phyloP scores from a whole-genome alignment of 30 jellyfish, hydroid and myxozoan genomes.

The Cassiopea andromeda region DNA sequence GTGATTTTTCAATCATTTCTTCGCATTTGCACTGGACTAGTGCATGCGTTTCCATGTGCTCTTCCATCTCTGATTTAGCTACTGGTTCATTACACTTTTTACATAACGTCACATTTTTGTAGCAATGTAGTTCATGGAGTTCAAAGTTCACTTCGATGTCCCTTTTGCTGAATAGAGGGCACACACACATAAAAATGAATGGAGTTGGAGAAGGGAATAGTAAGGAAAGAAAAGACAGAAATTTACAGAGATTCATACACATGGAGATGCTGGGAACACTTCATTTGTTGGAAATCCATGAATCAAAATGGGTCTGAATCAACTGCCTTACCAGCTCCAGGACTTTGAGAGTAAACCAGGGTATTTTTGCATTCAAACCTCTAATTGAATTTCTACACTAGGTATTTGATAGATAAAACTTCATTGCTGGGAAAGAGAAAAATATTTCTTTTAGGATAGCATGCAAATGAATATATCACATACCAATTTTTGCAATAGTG shows the following conservation, averaged over 20 bases:
- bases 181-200: not conserved
- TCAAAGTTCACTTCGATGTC: slow-evolving; percentile 47
- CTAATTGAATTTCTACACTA: too few relatives aligned
- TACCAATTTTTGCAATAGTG: slow-evolving; percentile 32
- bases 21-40: slow-evolving; percentile 56
- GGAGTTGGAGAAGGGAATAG: not conserved
- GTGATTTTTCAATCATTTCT: slow-evolving; percentile 29
- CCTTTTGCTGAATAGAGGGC: slow-evolving; percentile 34
- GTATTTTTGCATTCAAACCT: too few relatives aligned
- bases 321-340: too few relatives aligned
- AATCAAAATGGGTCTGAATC: too few relatives aligned
- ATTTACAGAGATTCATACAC: too few relatives aligned
- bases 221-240: too few relatives aligned
- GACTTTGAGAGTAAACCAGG: too few relatives aligned
- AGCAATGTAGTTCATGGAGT: slow-evolving; percentile 51
- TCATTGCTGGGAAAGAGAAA: not conserved
- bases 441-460: not conserved
- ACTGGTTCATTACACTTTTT: slow-evolving; percentile 49
- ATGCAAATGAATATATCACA: not conserved
- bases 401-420: too few relatives aligned
- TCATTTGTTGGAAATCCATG: too few relatives aligned
- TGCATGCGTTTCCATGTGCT: slow-evolving; percentile 56
- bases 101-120: slow-evolving; percentile 34
- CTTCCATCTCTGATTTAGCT: slow-evolving; percentile 55
- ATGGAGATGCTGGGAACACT: too few relatives aligned